These are phyloP conservation scores for Apteryx mantelli DNA, from an alignment of 2,113 vertebrate genomes.

Conservation along the genomic window DNA sequence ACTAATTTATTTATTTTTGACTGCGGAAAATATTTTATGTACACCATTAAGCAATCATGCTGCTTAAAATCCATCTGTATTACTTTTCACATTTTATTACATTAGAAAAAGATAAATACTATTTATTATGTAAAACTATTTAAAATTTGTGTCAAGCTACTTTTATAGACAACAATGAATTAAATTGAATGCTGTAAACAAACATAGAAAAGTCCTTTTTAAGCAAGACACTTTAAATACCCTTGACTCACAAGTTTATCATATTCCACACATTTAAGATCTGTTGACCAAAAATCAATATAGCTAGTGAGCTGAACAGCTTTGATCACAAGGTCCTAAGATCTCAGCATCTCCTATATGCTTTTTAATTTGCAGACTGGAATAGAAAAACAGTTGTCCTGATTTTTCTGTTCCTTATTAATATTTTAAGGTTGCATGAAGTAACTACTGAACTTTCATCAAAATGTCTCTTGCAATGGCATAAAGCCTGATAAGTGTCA, in stretches of 20 bases:
- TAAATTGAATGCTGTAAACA: not conserved
- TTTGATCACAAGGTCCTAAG: not conserved
- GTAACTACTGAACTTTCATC: not conserved
- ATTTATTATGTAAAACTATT: not conserved
- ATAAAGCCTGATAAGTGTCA: not conserved
- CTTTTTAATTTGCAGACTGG: not conserved
- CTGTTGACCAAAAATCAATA: not conserved
- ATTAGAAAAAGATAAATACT: not conserved
- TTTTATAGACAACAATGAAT: not conserved
- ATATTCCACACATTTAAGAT: not conserved
- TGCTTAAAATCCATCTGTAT: not conserved
- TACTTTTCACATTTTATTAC: not conserved
- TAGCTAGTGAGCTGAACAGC: not conserved
- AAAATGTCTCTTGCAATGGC: not conserved
- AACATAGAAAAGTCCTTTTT: not conserved
- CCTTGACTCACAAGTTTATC: not conserved
- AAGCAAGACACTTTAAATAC: not conserved
- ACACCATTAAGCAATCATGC: not conserved
- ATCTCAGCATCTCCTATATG: not conserved
- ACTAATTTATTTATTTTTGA: not conserved
- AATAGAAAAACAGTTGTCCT: not conserved
- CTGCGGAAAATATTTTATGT: rapidly evolving
- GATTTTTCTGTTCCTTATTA: not conserved
- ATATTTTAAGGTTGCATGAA: not conserved
- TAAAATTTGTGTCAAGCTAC: not conserved